Base-by-base conservation (phyloP, 2,797 vertebrate genomes). In the Craterocephalus amniculus region DNA sequence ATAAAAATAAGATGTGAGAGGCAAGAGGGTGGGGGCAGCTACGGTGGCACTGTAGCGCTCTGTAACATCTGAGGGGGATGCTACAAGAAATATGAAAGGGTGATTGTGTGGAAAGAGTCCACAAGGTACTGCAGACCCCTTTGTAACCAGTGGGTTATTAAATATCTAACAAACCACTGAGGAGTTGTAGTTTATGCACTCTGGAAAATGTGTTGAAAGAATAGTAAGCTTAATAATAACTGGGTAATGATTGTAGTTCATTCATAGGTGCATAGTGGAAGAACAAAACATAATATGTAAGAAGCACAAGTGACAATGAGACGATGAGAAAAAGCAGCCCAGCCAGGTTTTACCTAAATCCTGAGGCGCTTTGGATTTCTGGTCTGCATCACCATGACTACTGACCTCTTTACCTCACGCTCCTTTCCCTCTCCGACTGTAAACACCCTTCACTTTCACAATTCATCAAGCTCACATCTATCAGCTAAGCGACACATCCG, bases 331-430 rank as follows among this genome's bases (percentile, higher is more conserved):
- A 83, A 85, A 77, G 74, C 86, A 86, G 88, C 55, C 60, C 6
- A 3, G 40, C 20, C 31, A 32, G 56, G 34, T 78, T 88, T 84
- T 74, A 77, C 67, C 59, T 72, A 78, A 88, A 88, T 80, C 78
- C 76, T 49, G 74, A 74, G 67, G 79, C 77, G 67, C 75, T 76
- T 40, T 29, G 20, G 24, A 80, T 75, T 78, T 91, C 90, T 92
- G 89, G 85, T 87, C 84, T 89, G 83, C 74, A 70, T 93, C 90
- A 90, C 84, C 60, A 78, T 70, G 89, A 90, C 81, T 32, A 87
- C 89, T 88, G 88, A 89, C 87, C 90, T 83, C 84, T 84, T 81
- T 83, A 76, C 74, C 80, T 83, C 81, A 54, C 24, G 55, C 65
- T 83, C 73, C 36, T 59, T 76, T 71, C 74, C 87, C 84, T 57